Evolutionary conservation across 2,888 invertebrate genomes (phyloP), one percentile per base, ranked within the genome.

Genomic region (Andrena trimmerana): DNA sequence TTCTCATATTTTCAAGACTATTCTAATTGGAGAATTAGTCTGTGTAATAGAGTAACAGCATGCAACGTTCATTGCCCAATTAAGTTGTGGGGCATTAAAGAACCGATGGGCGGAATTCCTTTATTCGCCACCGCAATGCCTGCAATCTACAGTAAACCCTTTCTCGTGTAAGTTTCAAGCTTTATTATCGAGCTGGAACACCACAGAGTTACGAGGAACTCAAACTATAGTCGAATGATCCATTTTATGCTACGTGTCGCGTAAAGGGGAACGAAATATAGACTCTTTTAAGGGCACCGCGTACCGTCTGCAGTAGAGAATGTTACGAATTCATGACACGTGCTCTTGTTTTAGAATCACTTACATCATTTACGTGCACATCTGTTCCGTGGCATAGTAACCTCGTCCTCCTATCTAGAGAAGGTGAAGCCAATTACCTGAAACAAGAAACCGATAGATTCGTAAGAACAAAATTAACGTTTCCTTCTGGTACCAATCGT

Each of bases 311-410:
- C 66, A 66, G 80, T 72, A 50, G 68, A 62, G n/a, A 74, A 68
- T 68, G 20, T 54, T 54, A 31, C 71, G 62, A 70, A 72, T 85
- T 84, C 78, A 50, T 54, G 68, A 75, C 71, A 68, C 63, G 33
- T 68, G 67, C 62, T 78, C 77, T 67, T 62, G 84, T 80, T 86
- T 85, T 77, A 79, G 83, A 81, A 83, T 86, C 78, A 88, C 85
- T 89, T 85, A 81, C 84, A 83, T 50, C 24, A 20, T 54, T 72
- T 76, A 79, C 74, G 70, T 27, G 70, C 54, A 2, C 8, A 31
- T 42, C 48, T 66, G 13, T 36, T 57, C 27, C 16, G 0, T 20
- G 52, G 33, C 52, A 48, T 16, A 24, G 36, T 16, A 27, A 62
- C 54, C 20, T 16, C 20, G 27, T 24, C 48, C 54, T 50, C 29